phyloP scores from a whole-genome alignment of 1,140 invertebrate genomes.

The Pseudomyrmex cubaensis region DNA sequence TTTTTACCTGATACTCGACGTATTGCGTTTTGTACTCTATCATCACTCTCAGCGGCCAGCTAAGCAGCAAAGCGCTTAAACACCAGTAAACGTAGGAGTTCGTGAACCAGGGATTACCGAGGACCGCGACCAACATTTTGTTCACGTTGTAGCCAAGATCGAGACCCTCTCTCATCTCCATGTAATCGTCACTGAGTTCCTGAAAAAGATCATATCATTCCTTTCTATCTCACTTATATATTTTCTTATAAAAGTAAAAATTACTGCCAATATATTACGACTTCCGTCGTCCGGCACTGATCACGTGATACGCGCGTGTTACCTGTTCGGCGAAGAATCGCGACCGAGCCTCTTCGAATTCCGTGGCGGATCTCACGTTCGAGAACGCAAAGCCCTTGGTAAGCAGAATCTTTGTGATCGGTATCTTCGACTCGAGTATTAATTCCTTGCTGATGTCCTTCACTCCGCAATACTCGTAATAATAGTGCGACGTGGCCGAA shows the following conservation, averaged over 20 bases:
- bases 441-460: conserved; percentile 92
- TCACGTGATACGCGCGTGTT: too few relatives aligned
- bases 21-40: conserved; percentile 95
- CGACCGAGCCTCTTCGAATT: conserved; percentile 94
- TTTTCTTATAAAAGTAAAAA: background rate
- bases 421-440: conserved; percentile 88
- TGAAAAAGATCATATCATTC: conserved; percentile 78
- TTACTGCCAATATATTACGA: background rate
- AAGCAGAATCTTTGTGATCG: conserved; percentile 91
- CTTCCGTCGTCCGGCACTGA: too few relatives aligned
- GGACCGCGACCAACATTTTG: conserved; percentile 88
- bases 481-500: conserved; percentile 91
- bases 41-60: conserved; percentile 93
- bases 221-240: background rate
- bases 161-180: conserved; percentile 95
- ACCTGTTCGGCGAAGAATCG: conserved; percentile 91
- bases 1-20: conserved; percentile 90
- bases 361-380: conserved; percentile 91
- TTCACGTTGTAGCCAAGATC: conserved; percentile 88
- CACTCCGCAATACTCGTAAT: conserved; percentile 92
- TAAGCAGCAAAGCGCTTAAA: conserved; percentile 90
- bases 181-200: conserved; percentile 93
- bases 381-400: conserved; percentile 94
- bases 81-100: conserved; percentile 91
- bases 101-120: conserved; percentile 88